Percentiles rank a stretch among this genome's conserved stretches.
These are phyloP conservation scores for Poecilus cupreus DNA, from an alignment of 2,888 invertebrate genomes.

Conservation along the genomic window DNA sequence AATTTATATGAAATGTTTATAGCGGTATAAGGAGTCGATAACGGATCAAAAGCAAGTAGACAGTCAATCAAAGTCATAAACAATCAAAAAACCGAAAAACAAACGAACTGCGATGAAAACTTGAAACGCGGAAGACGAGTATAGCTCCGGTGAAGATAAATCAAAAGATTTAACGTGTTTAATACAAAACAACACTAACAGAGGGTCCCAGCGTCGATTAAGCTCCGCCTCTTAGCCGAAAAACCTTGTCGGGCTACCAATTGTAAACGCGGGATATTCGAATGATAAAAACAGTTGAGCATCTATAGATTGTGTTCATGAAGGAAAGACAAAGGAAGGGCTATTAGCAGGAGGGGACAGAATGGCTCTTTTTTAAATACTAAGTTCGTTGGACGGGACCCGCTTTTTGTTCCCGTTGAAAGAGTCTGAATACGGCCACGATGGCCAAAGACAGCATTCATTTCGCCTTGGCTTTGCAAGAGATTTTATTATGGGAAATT, in stretches of 20 bases:
- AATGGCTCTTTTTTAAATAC: slow-evolving; percentile 42
- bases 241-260: slow-evolving; percentile 40
- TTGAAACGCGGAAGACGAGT: slow-evolving; percentile 48
- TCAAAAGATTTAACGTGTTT: slow-evolving; percentile 28
- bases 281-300: slow-evolving; percentile 44
- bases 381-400: slow-evolving; percentile 28
- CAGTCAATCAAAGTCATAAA: slow-evolving; percentile 57
- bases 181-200: slow-evolving; percentile 43
- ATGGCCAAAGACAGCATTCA: neutral
- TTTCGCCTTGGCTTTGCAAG: neutral
- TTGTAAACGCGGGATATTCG: slow-evolving; percentile 39
- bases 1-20: slow-evolving; percentile 27
- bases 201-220: slow-evolving; percentile 15
- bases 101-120: slow-evolving; percentile 45
- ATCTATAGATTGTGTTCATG: slow-evolving; percentile 35
- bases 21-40: slow-evolving; percentile 41
- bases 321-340: slow-evolving; percentile 38
- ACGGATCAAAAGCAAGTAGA: slow-evolving; percentile 42
- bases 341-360: slow-evolving; percentile 21
- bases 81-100: slow-evolving; percentile 50
- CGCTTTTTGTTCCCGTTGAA: slow-evolving; percentile 24
- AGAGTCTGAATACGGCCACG: slow-evolving; percentile 36
- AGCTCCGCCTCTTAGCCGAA: slow-evolving; percentile 24
- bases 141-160: slow-evolving; percentile 11
- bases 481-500: slow-evolving; percentile 47